Evolutionary conservation across 1,140 invertebrate species (phyloP), one percentile per base, ranked within the genome.

Genomic region (Aplysia californica): DNA sequence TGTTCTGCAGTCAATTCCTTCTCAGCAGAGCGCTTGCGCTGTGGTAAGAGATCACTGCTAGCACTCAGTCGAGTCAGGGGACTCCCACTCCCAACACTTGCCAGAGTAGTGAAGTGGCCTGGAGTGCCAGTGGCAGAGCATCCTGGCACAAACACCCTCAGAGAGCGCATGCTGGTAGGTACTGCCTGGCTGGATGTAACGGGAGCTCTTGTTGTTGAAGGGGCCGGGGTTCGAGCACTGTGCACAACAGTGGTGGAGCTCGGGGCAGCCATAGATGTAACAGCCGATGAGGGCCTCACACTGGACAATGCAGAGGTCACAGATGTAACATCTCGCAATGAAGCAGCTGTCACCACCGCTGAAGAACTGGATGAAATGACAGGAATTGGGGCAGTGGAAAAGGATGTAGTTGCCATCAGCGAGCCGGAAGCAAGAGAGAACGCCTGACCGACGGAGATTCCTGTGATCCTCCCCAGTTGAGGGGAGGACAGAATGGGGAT

Each of bases 1-100:
- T 97, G 41, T 39, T 77, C 79, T 31, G 72, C 38, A n/a, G 79
- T 75, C 65, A 79, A 64, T 50, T 64, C 58, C 23, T 66, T 31
- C 20, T 75, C 70, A 18, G n/a, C 3, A 29, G 23, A 38, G 4
- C 26, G 36, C 33, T 75, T 64, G 5, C 72, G 35, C 31, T 75
- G 59, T 26, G 72, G 72, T 65, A 75, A 55, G 6, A 75, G 35
- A 44, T 33, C 26, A 55, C 72, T 75, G 39, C 72, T 75, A 31
- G 61, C 38, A 20, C 59, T 21, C 36, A 75, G 3, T 0, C 36
- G 50, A 33, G 72, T 66, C n/a, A 75, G 72, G 1, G 72, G 59
- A 38, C 72, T 75, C 31, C 20, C 29, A 44, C 50, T 74, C 6
- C 35, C 23, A 21, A 35, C 39, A 18, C 38, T 23, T 10, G 10